Evolutionary conservation across 2,888 invertebrate species (phyloP).

Genomic region (Seira sanloemensis): DNA sequence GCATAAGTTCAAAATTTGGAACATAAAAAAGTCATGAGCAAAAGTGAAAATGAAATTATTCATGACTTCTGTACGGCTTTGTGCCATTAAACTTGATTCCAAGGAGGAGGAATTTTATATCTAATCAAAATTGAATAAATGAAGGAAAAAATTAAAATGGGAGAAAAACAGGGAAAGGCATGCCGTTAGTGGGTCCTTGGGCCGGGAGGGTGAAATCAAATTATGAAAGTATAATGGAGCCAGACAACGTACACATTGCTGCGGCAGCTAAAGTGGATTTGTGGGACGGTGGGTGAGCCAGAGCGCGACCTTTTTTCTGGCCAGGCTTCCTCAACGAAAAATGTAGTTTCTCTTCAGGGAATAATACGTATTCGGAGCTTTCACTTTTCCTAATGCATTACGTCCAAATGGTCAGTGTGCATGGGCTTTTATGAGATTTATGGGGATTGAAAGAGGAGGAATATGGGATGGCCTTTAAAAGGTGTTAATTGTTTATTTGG

Average conservation of each 20-base stretch:
- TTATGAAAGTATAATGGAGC: not conserved
- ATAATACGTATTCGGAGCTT: no score
- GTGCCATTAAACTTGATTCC: not conserved
- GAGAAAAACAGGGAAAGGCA: no score
- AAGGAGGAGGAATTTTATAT: not conserved
- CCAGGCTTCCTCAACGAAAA: no score
- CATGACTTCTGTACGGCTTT: conserved; percentile 23
- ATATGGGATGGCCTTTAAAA: conserved; percentile 44
- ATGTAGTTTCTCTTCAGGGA: no score
- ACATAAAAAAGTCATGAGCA: conserved; percentile 4
- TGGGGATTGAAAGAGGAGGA: conserved; percentile 18
- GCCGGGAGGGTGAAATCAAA: not conserved
- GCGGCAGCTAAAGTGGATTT: not conserved
- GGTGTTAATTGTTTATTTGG: conserved; percentile 60
- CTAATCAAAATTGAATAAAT: conserved; percentile 4
- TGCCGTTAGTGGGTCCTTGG: no score
- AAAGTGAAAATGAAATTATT: conserved; percentile 43
- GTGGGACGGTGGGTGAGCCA: not conserved
- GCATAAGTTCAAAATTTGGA: not conserved
- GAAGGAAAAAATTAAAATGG: not conserved
- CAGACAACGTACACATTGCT: not conserved
- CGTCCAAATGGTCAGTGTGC: not conserved
- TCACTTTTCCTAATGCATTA: no score
- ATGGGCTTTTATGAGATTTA: conserved; percentile 34
- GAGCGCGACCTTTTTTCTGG: not conserved